Conservation (phyloP, 1,140 invertebrate species). For the Papilio helenus region DNA sequence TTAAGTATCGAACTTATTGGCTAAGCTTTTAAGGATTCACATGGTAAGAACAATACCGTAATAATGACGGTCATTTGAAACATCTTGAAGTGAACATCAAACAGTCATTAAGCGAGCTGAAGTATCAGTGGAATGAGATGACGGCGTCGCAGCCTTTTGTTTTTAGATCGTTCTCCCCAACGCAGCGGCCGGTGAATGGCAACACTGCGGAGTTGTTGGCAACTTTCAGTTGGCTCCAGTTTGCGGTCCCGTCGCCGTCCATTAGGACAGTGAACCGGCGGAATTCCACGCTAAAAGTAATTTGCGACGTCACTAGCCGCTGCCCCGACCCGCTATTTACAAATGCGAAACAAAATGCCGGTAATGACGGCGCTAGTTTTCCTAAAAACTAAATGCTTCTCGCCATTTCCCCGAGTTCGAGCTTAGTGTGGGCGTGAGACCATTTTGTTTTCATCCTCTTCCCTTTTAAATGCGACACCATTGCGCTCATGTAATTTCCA, state of each 20-base stretch:
- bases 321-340: slow-evolving; percentile 60
- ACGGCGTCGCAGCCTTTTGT: slow-evolving; percentile 22
- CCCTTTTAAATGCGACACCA: neutral
- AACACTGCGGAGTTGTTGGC: slow-evolving; percentile 60
- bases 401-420: slow-evolving; percentile 20
- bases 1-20: neutral
- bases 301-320: slow-evolving; percentile 70
- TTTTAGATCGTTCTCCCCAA: slow-evolving; percentile 7
- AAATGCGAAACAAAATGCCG: slow-evolving; percentile 73
- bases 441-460: slow-evolving; percentile 1
- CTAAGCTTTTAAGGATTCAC: neutral
- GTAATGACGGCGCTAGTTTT: slow-evolving; percentile 72
- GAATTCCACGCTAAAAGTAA: slow-evolving; percentile 71
- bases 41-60: neutral
- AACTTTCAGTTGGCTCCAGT: slow-evolving; percentile 69
- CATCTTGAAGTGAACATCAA: slow-evolving; percentile 18
- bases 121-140: neutral
- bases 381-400: slow-evolving; percentile 37
- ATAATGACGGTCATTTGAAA: neutral
- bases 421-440: slow-evolving; percentile 8
- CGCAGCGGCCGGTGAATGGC: slow-evolving; percentile 15
- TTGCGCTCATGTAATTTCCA: neutral
- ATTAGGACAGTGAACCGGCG: slow-evolving; percentile 61
- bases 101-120: slow-evolving; percentile 6
- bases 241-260: slow-evolving; percentile 55